These are phyloP conservation scores for Halcyon leucocephala DNA, from an alignment of 2,797 vertebrate genomes.

Conservation along the genomic window DNA sequence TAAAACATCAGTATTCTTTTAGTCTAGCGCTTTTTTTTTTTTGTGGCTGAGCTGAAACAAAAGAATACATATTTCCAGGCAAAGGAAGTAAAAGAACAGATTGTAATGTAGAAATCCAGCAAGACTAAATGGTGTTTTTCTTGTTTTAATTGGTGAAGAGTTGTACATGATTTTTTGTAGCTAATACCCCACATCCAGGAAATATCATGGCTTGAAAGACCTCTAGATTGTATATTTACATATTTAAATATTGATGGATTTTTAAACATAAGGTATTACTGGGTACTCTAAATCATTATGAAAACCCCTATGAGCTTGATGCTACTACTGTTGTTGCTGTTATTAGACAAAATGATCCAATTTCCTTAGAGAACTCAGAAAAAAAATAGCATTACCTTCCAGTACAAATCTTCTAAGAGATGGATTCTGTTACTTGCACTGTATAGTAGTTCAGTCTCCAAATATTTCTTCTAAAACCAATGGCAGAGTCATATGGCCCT, in stretches of 20 bases:
- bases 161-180: background rate
- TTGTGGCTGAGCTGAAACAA: constrained; percentile 62
- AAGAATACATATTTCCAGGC: constrained; percentile 52
- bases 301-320: background rate
- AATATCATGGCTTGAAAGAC: background rate
- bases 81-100: constrained; percentile 20
- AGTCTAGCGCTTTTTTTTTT: constrained; percentile 22
- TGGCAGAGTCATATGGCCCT: background rate
- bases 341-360: background rate
- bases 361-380: background rate
- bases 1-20: constrained; percentile 47
- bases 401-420: background rate
- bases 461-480: background rate
- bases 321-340: background rate
- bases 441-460: background rate
- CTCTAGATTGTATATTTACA: background rate
- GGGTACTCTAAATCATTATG: background rate
- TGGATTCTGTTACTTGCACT: background rate
- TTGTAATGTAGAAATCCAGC: constrained; percentile 33
- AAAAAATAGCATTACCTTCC: background rate
- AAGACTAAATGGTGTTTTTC: background rate
- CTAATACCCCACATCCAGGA: background rate
- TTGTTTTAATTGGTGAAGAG: background rate
- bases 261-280: background rate
- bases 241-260: background rate